Evolutionary conservation across 30 jellyfish, hydroid and myxozoan genomes (phyloP).

Genomic region (Aurelia aurita complex sp. Pacific): DNA sequence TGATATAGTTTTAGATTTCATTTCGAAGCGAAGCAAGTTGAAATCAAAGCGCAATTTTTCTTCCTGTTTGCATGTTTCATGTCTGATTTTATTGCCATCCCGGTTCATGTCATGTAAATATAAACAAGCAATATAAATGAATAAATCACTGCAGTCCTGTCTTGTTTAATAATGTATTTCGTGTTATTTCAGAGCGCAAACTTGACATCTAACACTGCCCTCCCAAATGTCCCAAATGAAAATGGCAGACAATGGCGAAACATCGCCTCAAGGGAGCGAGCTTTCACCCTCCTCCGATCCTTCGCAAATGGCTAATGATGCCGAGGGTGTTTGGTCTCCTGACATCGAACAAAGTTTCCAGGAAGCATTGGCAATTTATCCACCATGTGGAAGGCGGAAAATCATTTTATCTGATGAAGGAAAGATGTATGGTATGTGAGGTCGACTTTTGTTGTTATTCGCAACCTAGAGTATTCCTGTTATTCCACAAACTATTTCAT

Average conservation of each 20-base stretch:
- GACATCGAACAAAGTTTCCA: constrained; percentile 96
- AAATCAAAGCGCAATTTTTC: neutral
- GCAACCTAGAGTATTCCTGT: constrained; percentile 32
- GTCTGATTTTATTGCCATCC: neutral
- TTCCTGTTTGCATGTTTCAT: neutral
- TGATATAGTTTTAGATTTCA: no score
- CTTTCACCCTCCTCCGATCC: constrained; percentile 75
- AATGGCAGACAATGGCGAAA: constrained; percentile 83
- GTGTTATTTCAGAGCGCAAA: no score
- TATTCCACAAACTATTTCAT: constrained; percentile 35
- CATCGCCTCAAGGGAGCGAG: constrained; percentile 68
- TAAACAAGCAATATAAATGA: neutral
- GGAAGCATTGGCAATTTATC: constrained; percentile 94
- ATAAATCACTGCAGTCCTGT: neutral
- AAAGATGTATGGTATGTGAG: constrained; percentile 92
- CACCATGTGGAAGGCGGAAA: constrained; percentile 97
- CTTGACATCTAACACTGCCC: no score
- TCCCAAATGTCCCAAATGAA: constrained; percentile 5
- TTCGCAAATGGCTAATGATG: constrained; percentile 93
- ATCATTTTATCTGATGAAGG: constrained; percentile 96
- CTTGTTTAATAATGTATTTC: no score
- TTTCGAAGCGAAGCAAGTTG: constrained; percentile 1
- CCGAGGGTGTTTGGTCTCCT: constrained; percentile 98
- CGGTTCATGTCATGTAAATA: neutral
- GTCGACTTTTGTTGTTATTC: neutral